Evolutionary conservation across 2,113 vertebrate genomes (phyloP).

Genomic region (Callospermophilus lateralis): DNA sequence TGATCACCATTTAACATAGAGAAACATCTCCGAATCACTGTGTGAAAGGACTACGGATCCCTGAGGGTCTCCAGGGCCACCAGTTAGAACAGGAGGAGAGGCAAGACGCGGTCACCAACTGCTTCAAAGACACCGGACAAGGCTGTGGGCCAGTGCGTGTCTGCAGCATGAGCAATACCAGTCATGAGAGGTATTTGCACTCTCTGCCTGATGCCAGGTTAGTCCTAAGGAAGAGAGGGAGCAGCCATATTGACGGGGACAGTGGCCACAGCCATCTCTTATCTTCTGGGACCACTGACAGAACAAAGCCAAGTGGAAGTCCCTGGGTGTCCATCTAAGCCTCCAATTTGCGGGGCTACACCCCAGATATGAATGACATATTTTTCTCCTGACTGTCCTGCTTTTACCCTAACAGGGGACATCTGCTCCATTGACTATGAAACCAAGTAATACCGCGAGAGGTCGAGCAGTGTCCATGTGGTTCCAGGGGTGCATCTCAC

Average conservation of each 20-base stretch:
- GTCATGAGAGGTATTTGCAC: background rate
- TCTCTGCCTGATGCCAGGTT: background rate
- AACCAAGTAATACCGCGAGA: background rate
- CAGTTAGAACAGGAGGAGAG: background rate
- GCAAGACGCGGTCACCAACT: background rate
- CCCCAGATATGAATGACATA: background rate
- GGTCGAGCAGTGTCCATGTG: background rate
- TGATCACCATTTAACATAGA: background rate
- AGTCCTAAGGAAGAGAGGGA: no score
- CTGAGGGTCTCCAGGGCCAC: background rate
- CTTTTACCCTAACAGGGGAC: background rate
- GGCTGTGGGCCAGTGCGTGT: background rate
- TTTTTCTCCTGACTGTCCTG: background rate
- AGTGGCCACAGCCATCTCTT: accelerated
- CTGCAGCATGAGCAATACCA: background rate
- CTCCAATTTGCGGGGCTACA: background rate
- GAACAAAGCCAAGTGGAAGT: background rate
- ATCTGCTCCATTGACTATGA: background rate
- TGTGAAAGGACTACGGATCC: background rate
- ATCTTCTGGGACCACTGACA: background rate
- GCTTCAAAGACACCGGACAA: background rate
- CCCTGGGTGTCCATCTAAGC: background rate
- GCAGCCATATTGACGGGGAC: background rate
- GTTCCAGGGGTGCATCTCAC: background rate
- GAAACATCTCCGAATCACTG: background rate